phyloP scores from a whole-genome alignment of 2,113 vertebrate species.

The Thymallus thymallus region DNA sequence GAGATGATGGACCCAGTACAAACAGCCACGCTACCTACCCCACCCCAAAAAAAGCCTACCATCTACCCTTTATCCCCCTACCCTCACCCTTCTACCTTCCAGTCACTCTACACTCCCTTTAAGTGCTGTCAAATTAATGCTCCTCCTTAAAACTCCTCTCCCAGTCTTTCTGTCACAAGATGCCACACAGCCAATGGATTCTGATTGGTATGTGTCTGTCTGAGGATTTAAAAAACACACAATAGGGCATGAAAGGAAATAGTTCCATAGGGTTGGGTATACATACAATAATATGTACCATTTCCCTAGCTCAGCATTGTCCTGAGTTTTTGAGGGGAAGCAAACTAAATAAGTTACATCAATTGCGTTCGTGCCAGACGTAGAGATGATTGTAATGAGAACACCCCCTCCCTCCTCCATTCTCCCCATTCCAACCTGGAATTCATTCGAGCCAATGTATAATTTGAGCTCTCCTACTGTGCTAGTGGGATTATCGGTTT shows the following conservation, averaged over 20 bases:
- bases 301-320: too few relatives aligned
- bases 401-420: neutral
- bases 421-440: neutral
- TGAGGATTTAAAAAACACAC: neutral
- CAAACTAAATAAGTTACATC: neutral
- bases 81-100: neutral
- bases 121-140: constrained; percentile 36
- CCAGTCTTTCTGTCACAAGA: constrained; percentile 24
- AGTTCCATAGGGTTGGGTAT: neutral
- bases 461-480: constrained; percentile 45
- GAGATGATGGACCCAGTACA: constrained; percentile 43
- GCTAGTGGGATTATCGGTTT: constrained; percentile 32
- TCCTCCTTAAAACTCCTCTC: constrained; percentile 29
- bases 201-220: constrained; percentile 31
- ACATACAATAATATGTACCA: too few relatives aligned
- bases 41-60: neutral
- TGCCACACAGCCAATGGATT: constrained; percentile 37
- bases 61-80: neutral
- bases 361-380: neutral
- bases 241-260: neutral
- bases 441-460: constrained; percentile 45
- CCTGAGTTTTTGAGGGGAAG: neutral
- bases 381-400: constrained; percentile 4
- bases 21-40: constrained; percentile 23
- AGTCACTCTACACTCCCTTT: constrained; percentile 14